phyloP scores from a whole-genome alignment of 2,797 vertebrate species.

The Tadarida brasiliensis region DNA sequence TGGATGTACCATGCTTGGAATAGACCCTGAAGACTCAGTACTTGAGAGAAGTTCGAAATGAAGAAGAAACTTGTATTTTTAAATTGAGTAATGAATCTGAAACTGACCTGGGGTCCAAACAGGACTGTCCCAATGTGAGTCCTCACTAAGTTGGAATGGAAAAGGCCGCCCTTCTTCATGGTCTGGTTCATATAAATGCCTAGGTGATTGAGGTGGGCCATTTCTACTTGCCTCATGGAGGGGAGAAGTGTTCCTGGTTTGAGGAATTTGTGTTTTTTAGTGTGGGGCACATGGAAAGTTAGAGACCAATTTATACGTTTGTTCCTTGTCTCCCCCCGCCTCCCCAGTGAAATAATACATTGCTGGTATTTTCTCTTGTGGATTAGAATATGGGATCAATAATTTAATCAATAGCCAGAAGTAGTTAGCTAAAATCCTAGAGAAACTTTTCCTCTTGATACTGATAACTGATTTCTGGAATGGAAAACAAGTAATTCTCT shows the following conservation, averaged over 20 bases:
- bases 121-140: neutral
- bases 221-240: neutral
- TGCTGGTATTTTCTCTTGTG: neutral
- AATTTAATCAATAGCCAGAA: neutral
- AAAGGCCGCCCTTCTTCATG: neutral
- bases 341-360: neutral
- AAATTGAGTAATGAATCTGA: constrained; percentile 33
- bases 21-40: neutral
- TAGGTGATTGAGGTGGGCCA: neutral
- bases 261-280: neutral
- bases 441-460: neutral
- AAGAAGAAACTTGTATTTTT: constrained; percentile 16
- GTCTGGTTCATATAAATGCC: fast-evolving
- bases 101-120: neutral
- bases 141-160: neutral
- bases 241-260: no score
- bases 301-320: neutral
- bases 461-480: neutral
- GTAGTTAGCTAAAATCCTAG: neutral
- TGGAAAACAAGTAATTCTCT: neutral
- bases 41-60: neutral
- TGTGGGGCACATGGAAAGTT: no score
- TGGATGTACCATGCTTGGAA: neutral
- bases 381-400: neutral
- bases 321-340: neutral